These are phyloP conservation scores for Adoxophyes honmai DNA, from an alignment of 1,140 invertebrate genomes.

Conservation along the genomic window DNA sequence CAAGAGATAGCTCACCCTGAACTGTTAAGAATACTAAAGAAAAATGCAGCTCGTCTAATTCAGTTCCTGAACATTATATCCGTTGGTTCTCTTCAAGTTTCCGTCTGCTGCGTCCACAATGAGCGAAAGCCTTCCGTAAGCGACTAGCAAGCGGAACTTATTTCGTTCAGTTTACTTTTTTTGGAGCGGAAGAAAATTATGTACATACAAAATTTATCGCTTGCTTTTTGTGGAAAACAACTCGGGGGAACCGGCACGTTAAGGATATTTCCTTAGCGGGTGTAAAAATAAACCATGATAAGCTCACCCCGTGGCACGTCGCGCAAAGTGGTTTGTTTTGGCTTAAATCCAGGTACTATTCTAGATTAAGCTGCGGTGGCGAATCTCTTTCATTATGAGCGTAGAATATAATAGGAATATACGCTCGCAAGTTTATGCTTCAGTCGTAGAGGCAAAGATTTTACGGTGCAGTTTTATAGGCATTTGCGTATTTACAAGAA, in stretches of 20 bases:
- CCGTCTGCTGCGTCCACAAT: neutral
- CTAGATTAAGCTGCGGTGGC: neutral
- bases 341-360: neutral
- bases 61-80: neutral
- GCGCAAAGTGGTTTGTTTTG: constrained; percentile 7
- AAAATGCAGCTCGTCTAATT: no score
- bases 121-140: neutral
- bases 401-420: no score
- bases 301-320: neutral
- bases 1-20: no score
- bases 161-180: constrained; percentile 5
- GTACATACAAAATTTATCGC: constrained; percentile 14
- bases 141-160: neutral
- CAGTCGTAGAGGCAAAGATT: no score
- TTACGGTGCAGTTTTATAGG: no score
- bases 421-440: no score
- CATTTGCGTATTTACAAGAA: no score
- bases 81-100: neutral
- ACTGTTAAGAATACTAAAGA: no score
- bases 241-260: neutral
- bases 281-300: constrained; percentile 4
- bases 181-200: constrained; percentile 15
- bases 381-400: no score
- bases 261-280: neutral
- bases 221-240: neutral